Base-by-base conservation (phyloP, 2,113 vertebrate species). In the Callocephalon fimbriatum region DNA sequence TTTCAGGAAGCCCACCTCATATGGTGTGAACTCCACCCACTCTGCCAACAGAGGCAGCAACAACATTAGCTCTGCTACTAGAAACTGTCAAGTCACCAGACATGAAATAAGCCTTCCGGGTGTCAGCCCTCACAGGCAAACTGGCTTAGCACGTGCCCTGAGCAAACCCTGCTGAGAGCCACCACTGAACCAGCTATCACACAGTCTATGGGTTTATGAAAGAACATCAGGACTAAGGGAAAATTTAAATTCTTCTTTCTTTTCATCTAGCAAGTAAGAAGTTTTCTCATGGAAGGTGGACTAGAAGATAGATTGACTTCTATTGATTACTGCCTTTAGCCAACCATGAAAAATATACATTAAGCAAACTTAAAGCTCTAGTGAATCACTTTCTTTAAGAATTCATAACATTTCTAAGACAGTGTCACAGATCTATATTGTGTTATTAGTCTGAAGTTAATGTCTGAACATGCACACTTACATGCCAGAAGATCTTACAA, bases 1-100 rank as follows among this genome's bases (percentile, higher is more conserved):
- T 86, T 99, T 99, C 45, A 97, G 95, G 78, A 99, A 98, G 25
- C 99, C 99, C 6, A 99, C 98, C 84, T 99, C 99, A 0, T 98
- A 99, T 0, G 99, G 99, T 0, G 98, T 99, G 89, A 99, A 99
- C 94, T 99, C 99, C 27, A 99, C 98, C 99, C 99, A 99, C 78
- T 99, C 99, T 97, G 91, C 45, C 90, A 91, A 77, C 25, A 81
- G 15, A 78, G 3, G 77, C 4, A 5, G n/a, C 81, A 74, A 18
- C 5, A 71, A 38, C 0, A 1, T 93, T 78, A 97, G n/a, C 20
- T 67, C 29, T 4, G 1, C 31, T 38, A 4, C 1, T 20, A 12
- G 32, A 76, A 83, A 15, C 0, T 0, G 6, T 9, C 38, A 26
- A 5, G 12, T 9, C 7, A 3, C 7, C 26, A 63, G 9, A 42